A percentile compares a stretch with the other conserved stretches of the same genome.
phyloP scores from a whole-genome alignment of 1,140 invertebrate species.

The Sarcophaga bullata region DNA sequence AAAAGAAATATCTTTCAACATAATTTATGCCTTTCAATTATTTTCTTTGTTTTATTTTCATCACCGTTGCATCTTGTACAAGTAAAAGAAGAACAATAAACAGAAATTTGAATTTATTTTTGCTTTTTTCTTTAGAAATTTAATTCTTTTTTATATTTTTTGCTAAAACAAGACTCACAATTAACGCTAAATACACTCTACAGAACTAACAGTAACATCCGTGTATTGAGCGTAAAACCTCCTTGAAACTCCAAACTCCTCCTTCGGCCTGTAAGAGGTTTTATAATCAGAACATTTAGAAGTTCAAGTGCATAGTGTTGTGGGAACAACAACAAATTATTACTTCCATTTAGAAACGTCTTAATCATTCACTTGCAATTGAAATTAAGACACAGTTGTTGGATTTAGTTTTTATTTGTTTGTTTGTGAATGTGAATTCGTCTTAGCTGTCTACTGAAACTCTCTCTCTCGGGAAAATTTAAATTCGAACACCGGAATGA shows the following conservation, averaged over 20 bases:
- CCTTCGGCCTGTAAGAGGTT: too few relatives aligned
- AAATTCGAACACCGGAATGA: not conserved
- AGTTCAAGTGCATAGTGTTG: not conserved
- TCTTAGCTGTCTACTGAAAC: not conserved
- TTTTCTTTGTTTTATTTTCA: not conserved
- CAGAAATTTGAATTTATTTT: not conserved
- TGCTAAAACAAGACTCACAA: not conserved
- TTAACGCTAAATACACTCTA: not conserved
- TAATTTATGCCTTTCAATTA: slow-evolving; percentile 12
- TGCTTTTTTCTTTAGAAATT: not conserved
- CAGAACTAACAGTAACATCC: too few relatives aligned
- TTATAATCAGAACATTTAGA: not conserved
- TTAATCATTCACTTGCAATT: slow-evolving; percentile 37
- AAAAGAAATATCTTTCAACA: not conserved
- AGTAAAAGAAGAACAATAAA: not conserved
- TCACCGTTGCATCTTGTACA: not conserved
- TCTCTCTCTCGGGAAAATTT: not conserved
- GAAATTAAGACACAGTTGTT: slow-evolving; percentile 34
- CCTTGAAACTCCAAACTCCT: too few relatives aligned
- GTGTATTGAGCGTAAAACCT: too few relatives aligned
- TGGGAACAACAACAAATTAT: not conserved
- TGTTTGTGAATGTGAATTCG: too few relatives aligned
- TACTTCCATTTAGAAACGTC: not conserved
- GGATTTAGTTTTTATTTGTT: not conserved
- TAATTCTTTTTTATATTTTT: too few relatives aligned